A percentile compares a stretch with the other conserved stretches of the same genome.
Evolutionary conservation across 2,797 vertebrate genomes (phyloP).

Genomic region (Heliangelus exortis): DNA sequence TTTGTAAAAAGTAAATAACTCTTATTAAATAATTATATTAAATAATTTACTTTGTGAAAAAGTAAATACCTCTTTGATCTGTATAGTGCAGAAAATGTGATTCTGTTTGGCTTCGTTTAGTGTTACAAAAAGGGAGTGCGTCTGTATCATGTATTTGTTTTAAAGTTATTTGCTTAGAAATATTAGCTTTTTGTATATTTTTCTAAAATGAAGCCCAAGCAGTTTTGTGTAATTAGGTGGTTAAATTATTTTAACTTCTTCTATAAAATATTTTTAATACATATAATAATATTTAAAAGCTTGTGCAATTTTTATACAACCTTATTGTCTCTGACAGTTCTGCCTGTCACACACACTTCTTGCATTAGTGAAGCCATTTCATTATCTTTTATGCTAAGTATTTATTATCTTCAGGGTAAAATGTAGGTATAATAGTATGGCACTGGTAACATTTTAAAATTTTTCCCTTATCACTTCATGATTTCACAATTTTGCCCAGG

Average conservation of each 20-base stretch:
- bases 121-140: neutral
- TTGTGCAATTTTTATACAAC: conserved; percentile 72
- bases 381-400: conserved; percentile 64
- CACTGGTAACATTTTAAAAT: conserved; percentile 37
- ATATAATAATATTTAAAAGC: conserved; percentile 55
- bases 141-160: neutral
- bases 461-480: neutral
- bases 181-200: neutral
- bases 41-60: neutral
- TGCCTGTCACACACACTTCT: conserved; percentile 57
- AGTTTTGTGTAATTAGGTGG: conserved; percentile 39
- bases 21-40: too few species aligned
- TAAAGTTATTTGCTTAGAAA: neutral
- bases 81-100: conserved; percentile 12
- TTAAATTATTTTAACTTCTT: conserved; percentile 63
- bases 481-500: neutral
- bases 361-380: conserved; percentile 70
- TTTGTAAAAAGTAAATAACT: neutral
- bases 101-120: neutral
- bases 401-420: conserved; percentile 60
- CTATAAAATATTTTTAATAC: conserved; percentile 59
- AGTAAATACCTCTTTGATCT: conserved; percentile 60
- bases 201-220: conserved; percentile 58
- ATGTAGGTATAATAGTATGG: neutral
- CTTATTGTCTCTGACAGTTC: conserved; percentile 70